Evolutionary conservation across 2,888 invertebrate genomes (phyloP), one percentile per base, ranked within the genome.

Genomic region (Odontothrips loti): DNA sequence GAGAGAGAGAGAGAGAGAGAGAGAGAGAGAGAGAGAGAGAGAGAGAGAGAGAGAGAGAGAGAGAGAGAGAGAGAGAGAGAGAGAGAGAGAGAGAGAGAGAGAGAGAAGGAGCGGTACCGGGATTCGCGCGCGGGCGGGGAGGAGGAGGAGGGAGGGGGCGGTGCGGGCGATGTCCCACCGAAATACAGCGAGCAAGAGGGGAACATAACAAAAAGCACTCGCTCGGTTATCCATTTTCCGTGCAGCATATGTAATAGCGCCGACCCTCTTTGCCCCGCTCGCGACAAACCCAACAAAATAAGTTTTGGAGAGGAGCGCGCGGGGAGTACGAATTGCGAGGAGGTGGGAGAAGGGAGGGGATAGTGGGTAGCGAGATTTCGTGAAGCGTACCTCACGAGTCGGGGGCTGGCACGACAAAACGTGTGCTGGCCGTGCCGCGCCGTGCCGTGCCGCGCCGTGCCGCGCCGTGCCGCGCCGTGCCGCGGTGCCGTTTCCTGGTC

Each of bases 211-310:
- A 58, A 58, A 58, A 58, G 58, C 58, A 58, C 58, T 58, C 58
- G 58, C 58, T 58, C 17, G 58, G 68, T 75, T 75, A 75, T 75
- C 68, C 68, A 75, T 75, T 75, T 75, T 75, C 68, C 68, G 68
- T 75, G 68, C 68, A 75, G 68, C 68, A 75, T 75, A 75, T 75
- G 68, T 75, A 75, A 75, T 75, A 27, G 68, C 68, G 27, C 68
- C 68, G 68, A 75, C 68, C 68, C 68, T 75, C 58, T 9, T 15
- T 6, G 0, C 58, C 51, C 4, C 34, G 3, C 34, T 2, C 34
- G 34, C 34, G 34, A 43, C 34, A 43, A 43, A 43, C 34, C 34
- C 34, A 43, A 43, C 34, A 43, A 43, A 43, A 43, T 43, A 43
- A 43, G 34, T 43, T 43, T 43, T 6, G 34, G 34, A 43, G 34